phyloP scores from a whole-genome alignment of 64 coral and sea anemone species.

The Dendrophyllia cribrosa region DNA sequence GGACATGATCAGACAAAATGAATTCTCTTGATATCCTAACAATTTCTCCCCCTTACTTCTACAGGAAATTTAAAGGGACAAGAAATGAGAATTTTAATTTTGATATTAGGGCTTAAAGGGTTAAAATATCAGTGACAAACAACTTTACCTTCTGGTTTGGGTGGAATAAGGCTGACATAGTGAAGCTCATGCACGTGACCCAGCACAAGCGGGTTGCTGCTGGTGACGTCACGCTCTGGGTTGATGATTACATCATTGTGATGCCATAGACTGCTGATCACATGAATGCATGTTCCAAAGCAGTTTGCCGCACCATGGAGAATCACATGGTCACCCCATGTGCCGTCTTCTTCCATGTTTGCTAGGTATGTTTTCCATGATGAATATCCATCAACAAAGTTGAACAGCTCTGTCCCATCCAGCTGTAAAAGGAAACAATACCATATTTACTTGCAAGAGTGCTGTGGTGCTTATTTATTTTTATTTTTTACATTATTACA shows the following conservation, averaged over 20 bases:
- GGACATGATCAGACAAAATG: no score
- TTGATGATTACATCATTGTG: background rate
- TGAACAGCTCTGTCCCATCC: background rate
- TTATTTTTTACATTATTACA: no score
- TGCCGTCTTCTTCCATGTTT: background rate
- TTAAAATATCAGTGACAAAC: no score
- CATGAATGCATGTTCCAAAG: background rate
- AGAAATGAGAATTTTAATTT: no score
- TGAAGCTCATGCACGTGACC: background rate
- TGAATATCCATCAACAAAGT: conserved; percentile 4
- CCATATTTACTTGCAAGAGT: no score
- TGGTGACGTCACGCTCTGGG: background rate
- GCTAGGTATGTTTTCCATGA: background rate
- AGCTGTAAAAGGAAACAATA: background rate
- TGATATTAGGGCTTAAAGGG: no score
- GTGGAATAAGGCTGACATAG: conserved; percentile 1
- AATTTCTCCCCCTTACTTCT: no score
- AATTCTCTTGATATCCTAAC: no score
- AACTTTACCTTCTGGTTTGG: background rate
- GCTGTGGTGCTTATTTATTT: no score
- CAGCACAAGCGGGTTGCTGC: background rate
- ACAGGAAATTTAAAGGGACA: no score
- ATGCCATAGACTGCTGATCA: background rate
- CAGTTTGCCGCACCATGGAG: background rate
- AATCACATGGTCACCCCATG: background rate